Evolutionary conservation across 2,113 vertebrate species (phyloP).

Genomic region (Poecilia latipinna): DNA sequence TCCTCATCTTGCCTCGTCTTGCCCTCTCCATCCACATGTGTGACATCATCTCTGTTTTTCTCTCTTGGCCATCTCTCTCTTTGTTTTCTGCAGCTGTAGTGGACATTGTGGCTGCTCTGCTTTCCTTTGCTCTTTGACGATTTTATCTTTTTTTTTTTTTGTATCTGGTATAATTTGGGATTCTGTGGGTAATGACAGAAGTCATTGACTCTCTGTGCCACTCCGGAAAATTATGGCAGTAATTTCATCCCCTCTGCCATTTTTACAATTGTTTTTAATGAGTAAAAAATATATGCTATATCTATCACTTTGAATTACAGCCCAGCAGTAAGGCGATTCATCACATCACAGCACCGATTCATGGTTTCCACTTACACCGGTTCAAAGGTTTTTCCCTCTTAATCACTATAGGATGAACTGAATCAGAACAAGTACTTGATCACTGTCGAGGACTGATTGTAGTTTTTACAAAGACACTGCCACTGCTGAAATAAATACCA

Average conservation of each 20-base stretch:
- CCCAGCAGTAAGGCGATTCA: no score
- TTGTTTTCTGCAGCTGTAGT: slow-evolving; percentile 32
- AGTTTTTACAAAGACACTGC: neutral
- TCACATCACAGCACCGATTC: no score
- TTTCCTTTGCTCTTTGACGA: slow-evolving; percentile 25
- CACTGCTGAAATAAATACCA: neutral
- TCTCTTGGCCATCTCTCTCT: neutral
- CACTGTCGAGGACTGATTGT: neutral
- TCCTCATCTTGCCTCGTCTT: slow-evolving; percentile 34
- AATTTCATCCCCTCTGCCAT: slow-evolving; percentile 5
- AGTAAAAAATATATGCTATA: neutral
- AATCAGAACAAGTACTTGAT: no score
- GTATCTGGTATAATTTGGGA: slow-evolving; percentile 29
- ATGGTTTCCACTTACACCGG: neutral
- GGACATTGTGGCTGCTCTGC: slow-evolving; percentile 17
- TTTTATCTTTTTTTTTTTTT: neutral
- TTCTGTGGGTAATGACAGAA: slow-evolving; percentile 32
- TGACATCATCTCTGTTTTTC: slow-evolving; percentile 54
- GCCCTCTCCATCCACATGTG: slow-evolving; percentile 26
- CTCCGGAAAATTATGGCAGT: slow-evolving; percentile 25
- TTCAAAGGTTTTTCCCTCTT: neutral
- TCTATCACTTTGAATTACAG: neutral
- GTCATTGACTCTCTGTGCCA: slow-evolving; percentile 29
- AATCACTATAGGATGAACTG: neutral
- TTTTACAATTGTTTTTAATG: neutral